These are phyloP conservation scores for Heliconius charithonia DNA, from an alignment of 2,888 invertebrate species.

Conservation along the genomic window DNA sequence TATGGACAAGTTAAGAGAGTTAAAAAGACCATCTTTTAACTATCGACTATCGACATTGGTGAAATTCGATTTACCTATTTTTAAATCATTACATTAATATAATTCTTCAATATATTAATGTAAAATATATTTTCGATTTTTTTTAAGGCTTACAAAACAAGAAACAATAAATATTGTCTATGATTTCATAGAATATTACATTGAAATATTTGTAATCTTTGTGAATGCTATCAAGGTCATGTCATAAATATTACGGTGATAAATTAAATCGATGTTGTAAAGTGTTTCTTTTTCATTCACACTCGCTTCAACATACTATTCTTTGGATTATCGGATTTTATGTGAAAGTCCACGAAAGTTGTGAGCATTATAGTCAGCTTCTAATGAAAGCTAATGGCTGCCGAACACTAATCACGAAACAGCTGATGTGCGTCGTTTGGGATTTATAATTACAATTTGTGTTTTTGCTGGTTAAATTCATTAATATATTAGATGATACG, in stretches of 20 bases:
- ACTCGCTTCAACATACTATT: conserved; percentile 16
- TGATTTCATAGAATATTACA: conserved; percentile 19
- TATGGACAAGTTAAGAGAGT: too few species aligned
- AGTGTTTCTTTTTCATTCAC: conserved; percentile 54
- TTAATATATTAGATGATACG: conserved; percentile 72
- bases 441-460: conserved; percentile 60
- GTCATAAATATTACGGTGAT: conserved; percentile 55
- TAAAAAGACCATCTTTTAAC: too few species aligned
- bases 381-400: conserved; percentile 78
- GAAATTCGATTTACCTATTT: too few species aligned
- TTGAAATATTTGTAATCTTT: conserved; percentile 44
- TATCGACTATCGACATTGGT: too few species aligned
- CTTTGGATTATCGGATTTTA: conserved; percentile 32
- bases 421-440: conserved; percentile 80
- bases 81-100: background rate
- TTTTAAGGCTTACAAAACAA: background rate
- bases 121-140: background rate
- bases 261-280: conserved; percentile 49
- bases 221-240: conserved; percentile 64
- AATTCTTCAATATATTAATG: background rate
- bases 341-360: conserved; percentile 50
- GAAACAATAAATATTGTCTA: conserved; percentile 4
- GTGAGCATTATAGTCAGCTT: conserved; percentile 52
- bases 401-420: conserved; percentile 74
- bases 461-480: conserved; percentile 55